Base-by-base conservation (phyloP, 2,888 invertebrate genomes). In the Bellardia pandia region DNA sequence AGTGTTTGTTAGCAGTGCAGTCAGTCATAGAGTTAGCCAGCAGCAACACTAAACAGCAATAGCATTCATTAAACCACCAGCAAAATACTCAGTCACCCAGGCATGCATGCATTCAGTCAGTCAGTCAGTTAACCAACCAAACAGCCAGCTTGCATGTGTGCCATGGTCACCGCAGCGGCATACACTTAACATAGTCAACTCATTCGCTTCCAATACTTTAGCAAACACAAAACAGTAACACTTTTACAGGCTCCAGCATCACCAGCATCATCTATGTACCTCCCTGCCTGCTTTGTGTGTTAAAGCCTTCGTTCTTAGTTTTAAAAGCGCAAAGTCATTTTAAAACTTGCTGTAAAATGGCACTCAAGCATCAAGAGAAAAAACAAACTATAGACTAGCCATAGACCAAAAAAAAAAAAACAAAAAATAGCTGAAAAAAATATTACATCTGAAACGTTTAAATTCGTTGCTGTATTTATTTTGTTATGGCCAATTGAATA, bases 101-200 rank as follows among this genome's bases (percentile, higher is more conserved):
- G 6, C 64, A 79, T 14, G 48, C 66, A 77, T 53, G 33, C 80
- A 64, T 71, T 3, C 56, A 66, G 42, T 60, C 68, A 68, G 14
- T 42, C 64, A 13, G 56, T 66, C 62, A 53, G 40, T 53, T 33
- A 64, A 62, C 51, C 77, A 68, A 69, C 42, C 53, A 3, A 9
- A 2, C 37, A 69, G 66, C 13, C 66, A 37, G 56, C 64, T 71
- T 45, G 72, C 87, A 87, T 87, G 81, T 85, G 71, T 87, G 87
- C 87, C 87, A 87, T 78, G 87, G 87, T 82, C 87, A 87, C 37
- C 74, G 74, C 45, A 13, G 30, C 14, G 23, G 23, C 23, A 23
- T 23, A 30, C 14, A 58, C 5, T 58, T 33, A 33, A 30, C 60
- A 60, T 60, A 30, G 33, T 33, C 30, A 33, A 60, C 30, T 5